phyloP scores from a whole-genome alignment of 2,113 vertebrate genomes.

The Polyodon spathula region DNA sequence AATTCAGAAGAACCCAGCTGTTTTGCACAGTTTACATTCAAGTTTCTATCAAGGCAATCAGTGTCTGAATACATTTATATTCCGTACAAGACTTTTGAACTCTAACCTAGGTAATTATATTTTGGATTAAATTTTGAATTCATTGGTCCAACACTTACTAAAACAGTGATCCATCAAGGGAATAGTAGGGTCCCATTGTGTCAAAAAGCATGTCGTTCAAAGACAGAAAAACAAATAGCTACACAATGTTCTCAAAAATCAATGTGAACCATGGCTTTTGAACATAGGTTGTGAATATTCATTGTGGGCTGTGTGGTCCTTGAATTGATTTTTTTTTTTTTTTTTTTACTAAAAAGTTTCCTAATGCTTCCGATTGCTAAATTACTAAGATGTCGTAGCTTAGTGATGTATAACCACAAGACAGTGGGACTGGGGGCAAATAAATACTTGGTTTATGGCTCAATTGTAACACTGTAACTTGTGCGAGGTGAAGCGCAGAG shows the following conservation, averaged over 20 bases:
- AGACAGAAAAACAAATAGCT: conserved; percentile 17
- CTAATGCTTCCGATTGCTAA: too few relatives aligned
- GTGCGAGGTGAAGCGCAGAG: too few relatives aligned
- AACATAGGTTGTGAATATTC: conserved; percentile 29
- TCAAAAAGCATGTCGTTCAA: conserved; percentile 6
- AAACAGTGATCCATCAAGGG: neutral
- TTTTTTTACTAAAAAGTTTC: neutral
- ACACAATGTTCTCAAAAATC: conserved; percentile 28
- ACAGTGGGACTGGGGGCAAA: too few relatives aligned
- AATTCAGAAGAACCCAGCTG: too few relatives aligned
- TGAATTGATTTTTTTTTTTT: conserved; percentile 16
- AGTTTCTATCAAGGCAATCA: too few relatives aligned
- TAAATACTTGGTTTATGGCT: too few relatives aligned
- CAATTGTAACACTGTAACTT: too few relatives aligned
- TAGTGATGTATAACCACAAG: too few relatives aligned
- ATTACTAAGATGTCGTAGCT: too few relatives aligned
- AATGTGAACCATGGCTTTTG: conserved; percentile 20
- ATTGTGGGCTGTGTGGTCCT: conserved; percentile 21
- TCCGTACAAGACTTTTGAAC: too few relatives aligned
- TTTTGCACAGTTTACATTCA: too few relatives aligned
- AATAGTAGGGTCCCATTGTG: neutral
- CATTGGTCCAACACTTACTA: neutral
- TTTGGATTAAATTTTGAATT: conserved; percentile 4
- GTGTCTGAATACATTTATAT: too few relatives aligned
- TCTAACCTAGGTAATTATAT: neutral